Base-by-base conservation (phyloP, 2,888 invertebrate genomes). In the Tortricodes alternella region DNA sequence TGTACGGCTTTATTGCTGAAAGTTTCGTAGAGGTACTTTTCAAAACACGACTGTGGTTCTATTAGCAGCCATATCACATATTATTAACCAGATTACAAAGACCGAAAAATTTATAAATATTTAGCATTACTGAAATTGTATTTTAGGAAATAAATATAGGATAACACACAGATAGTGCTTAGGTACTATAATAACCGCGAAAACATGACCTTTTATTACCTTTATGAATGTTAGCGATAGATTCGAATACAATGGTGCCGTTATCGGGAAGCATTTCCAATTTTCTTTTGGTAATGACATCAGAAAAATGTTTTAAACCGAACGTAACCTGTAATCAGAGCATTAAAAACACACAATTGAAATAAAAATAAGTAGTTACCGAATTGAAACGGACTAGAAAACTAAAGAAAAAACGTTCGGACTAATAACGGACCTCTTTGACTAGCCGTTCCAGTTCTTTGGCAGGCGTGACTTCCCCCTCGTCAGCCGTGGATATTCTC, bases 201-300 rank as follows among this genome's bases (percentile, higher is more conserved):
- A 19, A 38, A 13, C 13, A 21, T 24, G n/a, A n/a, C n/a, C n/a
- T 16, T n/a, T 46, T 59, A 53, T 59, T 80, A 92, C 92, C 92
- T 86, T 94, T 94, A 85, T 96, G 96, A 84, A 97, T 96, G 77
- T 95, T 94, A 77, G 97, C 96, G 66, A 98, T 96, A 53, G 96
- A 96, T 85, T 98, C 98, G 79, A 98, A 92, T 62, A 98, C 96
- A 72, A 98, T 95, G 46, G 97, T 97, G 62, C 97, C 97, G 84
- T 98, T 97, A 62, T 97, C 98, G 2, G 98, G 97, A 69, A 98
- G 91, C 93, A 98, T 97, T 91, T 98, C 97, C 74, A 97, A 91
- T 85, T 96, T 98, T 83, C 96, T 94, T 88, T 97, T 97, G 60
- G 95, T 94, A 66, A 98, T 96, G 61, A 98, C 98, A 91, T 98